Conservation (phyloP, 2,797 vertebrate species). For the Rhinichthys osculus region DNA sequence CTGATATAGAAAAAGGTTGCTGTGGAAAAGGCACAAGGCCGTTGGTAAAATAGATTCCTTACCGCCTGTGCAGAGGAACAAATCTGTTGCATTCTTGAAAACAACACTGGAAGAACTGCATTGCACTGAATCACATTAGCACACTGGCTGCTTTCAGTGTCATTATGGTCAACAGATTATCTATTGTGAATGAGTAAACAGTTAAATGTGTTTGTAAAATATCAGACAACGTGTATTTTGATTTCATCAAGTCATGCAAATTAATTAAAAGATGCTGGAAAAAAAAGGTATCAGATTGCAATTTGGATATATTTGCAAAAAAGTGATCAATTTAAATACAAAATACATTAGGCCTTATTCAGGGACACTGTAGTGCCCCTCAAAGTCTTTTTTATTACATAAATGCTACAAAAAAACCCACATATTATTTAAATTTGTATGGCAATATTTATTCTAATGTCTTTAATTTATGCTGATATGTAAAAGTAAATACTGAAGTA, state of each 20-base stretch:
- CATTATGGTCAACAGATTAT: slow-evolving; percentile 4
- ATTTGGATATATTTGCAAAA: not conserved
- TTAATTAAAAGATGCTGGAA: not conserved
- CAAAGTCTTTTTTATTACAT: not conserved
- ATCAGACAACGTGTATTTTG: not conserved
- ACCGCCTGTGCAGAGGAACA: not conserved
- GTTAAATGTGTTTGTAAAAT: not conserved
- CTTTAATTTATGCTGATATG: not conserved
- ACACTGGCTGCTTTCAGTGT: not conserved
- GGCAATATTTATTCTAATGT: not conserved
- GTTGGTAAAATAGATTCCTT: slow-evolving; percentile 24
- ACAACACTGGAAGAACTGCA: not conserved
- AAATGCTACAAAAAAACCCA: no score
- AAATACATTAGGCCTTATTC: no score
- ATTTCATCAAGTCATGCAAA: slow-evolving; percentile 20
- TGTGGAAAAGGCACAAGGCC: not conserved
- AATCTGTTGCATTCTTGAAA: not conserved
- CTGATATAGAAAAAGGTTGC: slow-evolving; percentile 6
- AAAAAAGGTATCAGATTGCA: not conserved
- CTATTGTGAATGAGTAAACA: not conserved
- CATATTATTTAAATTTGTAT: not conserved
- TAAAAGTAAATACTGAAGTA: not conserved
- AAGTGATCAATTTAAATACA: not conserved
- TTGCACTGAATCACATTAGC: not conserved
- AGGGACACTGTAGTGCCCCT: no score